Evolutionary conservation across 2,113 vertebrate genomes (phyloP).

Genomic region (Sphyrna mokarran): DNA sequence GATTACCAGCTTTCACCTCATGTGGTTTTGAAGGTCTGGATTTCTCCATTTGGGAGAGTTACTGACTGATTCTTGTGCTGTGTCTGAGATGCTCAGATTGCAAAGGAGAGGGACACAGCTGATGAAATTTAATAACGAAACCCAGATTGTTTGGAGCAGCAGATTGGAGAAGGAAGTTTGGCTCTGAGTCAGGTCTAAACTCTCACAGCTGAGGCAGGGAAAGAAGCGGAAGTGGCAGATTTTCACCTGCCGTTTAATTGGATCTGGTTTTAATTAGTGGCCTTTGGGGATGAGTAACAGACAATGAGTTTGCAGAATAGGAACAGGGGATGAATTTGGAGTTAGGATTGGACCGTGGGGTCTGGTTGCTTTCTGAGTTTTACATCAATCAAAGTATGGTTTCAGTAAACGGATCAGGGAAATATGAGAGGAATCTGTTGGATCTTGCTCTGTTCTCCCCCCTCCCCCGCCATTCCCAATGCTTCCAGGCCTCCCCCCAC

Average conservation of each 20-base stretch:
- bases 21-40: not conserved
- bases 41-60: not conserved
- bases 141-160: conserved; percentile 45
- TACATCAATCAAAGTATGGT: conserved; percentile 72
- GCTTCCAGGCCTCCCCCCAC: not conserved
- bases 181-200: conserved; percentile 57
- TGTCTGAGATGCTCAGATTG: not conserved
- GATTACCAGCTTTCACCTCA: too few species aligned
- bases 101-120: conserved; percentile 50
- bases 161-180: conserved; percentile 57
- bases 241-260: conserved; percentile 80
- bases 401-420: conserved; percentile 45
- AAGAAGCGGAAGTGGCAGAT: conserved; percentile 50
- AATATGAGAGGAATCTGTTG: not conserved
- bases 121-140: conserved; percentile 49
- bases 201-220: conserved; percentile 60
- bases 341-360: conserved; percentile 68
- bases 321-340: conserved; percentile 71
- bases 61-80: not conserved
- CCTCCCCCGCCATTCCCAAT: not conserved
- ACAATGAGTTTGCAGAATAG: conserved; percentile 68
- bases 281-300: conserved; percentile 65
- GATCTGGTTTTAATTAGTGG: conserved; percentile 81
- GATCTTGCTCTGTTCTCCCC: too few species aligned
- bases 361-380: conserved; percentile 60